A percentile compares a stretch with the other conserved stretches of the same genome.
These are phyloP conservation scores for Drosophila pallidifrons DNA, from an alignment of 1,140 invertebrate genomes.

Conservation along the genomic window DNA sequence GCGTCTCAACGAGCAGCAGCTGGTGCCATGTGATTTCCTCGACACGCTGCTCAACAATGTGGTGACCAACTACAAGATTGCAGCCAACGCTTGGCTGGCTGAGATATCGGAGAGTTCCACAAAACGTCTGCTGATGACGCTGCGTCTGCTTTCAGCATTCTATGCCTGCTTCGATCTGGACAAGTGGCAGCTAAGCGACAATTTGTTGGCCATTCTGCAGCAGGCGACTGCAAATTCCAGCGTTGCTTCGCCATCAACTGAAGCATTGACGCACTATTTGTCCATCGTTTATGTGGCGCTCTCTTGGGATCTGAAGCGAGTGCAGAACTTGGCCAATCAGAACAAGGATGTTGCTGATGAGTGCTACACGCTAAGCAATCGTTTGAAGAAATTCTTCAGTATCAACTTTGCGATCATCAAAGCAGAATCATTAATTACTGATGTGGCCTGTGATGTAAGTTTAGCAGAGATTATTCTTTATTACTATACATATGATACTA, in stretches of 20 bases:
- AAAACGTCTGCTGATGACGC: conserved; percentile 2
- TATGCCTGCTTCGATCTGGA: conserved; percentile 47
- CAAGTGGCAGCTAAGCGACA: conserved; percentile 18
- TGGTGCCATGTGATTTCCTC: neutral
- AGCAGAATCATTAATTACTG: no score
- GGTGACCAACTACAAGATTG: conserved; percentile 39
- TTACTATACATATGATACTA: no score
- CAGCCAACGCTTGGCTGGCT: conserved; percentile 15
- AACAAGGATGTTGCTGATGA: neutral
- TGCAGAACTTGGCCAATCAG: neutral
- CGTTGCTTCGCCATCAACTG: neutral
- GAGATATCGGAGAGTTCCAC: neutral
- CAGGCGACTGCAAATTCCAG: neutral
- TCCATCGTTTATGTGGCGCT: conserved; percentile 31
- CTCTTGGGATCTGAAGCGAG: conserved; percentile 42
- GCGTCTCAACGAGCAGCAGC: neutral
- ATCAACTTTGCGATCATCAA: conserved; percentile 7
- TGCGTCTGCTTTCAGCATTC: conserved; percentile 39
- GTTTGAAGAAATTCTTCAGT: neutral
- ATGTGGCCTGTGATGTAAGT: conserved; percentile 20
- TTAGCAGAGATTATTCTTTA: neutral
- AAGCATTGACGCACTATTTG: conserved; percentile 25
- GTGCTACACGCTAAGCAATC: conserved; percentile 3
- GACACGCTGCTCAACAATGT: conserved; percentile 39
- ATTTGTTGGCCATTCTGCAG: conserved; percentile 24